Evolutionary conservation across 1,140 invertebrate species (phyloP).

Genomic region (Brachionus manjavacas): DNA sequence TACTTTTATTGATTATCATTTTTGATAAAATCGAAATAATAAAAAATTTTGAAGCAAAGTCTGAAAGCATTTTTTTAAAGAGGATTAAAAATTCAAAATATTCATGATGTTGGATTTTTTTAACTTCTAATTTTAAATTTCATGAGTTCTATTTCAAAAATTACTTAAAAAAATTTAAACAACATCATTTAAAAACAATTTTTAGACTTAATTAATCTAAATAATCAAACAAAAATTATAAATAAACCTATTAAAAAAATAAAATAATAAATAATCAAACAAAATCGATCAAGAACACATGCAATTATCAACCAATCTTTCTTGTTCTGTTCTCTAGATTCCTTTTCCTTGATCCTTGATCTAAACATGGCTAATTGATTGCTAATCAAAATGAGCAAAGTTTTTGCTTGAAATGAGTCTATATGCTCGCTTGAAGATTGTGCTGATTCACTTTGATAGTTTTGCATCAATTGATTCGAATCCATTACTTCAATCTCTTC

Average conservation of each 20-base stretch:
- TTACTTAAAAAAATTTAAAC: too few species aligned
- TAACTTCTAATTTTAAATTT: neutral
- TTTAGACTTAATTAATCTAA: neutral
- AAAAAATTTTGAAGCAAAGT: too few species aligned
- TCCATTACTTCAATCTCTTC: conserved; percentile 9
- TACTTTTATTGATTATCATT: too few species aligned
- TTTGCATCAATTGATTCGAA: neutral
- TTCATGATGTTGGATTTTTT: too few species aligned
- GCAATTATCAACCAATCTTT: conserved; percentile 30
- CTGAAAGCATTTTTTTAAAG: too few species aligned
- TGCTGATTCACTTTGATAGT: neutral
- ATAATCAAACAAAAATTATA: conserved; percentile 8
- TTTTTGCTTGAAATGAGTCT: neutral
- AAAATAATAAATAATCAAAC: conserved; percentile 4
- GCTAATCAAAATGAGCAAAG: neutral
- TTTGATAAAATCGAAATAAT: too few species aligned
- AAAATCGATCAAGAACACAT: conserved; percentile 29
- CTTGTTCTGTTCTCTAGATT: neutral
- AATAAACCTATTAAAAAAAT: neutral
- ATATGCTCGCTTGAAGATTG: neutral
- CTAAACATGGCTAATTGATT: conserved; percentile 16
- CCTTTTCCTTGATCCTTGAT: conserved; percentile 4
- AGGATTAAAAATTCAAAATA: too few species aligned
- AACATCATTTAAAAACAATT: neutral
- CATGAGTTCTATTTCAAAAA: neutral